These are phyloP conservation scores for Podocnemis expansa DNA, from an alignment of 2,113 vertebrate species.

Conservation along the genomic window DNA sequence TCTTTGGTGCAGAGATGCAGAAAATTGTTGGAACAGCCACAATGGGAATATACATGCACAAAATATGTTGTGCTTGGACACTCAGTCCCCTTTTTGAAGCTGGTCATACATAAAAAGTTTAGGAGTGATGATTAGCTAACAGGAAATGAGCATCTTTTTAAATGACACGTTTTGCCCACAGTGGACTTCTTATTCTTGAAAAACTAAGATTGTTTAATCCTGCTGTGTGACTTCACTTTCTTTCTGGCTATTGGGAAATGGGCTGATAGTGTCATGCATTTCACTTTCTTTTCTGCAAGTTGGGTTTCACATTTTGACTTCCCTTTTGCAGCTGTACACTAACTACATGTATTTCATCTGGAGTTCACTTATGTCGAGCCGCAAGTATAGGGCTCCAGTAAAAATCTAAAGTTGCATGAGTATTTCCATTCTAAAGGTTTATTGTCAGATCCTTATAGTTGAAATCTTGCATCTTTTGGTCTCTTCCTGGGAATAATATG, in stretches of 20 bases:
- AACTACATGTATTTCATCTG: background rate
- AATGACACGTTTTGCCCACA: background rate
- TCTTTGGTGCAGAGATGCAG: rapidly evolving
- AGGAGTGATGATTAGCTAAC: background rate
- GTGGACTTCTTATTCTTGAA: background rate
- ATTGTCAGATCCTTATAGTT: background rate
- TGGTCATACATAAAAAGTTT: background rate
- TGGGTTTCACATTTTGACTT: background rate
- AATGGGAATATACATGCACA: background rate
- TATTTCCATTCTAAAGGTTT: background rate
- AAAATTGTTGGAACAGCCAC: background rate
- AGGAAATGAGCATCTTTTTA: background rate
- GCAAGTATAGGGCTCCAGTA: background rate
- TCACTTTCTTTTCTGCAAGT: background rate
- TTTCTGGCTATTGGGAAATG: background rate
- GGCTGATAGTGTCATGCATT: background rate
- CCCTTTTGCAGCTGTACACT: background rate
- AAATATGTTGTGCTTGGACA: background rate
- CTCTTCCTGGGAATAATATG: background rate
- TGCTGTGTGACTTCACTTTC: background rate
- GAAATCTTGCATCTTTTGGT: background rate
- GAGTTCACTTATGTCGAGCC: background rate
- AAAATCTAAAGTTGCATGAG: background rate
- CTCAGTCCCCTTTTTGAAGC: background rate
- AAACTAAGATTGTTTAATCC: background rate